phyloP scores from a whole-genome alignment of 2,113 vertebrate genomes.

The Hippoglossus stenolepis region DNA sequence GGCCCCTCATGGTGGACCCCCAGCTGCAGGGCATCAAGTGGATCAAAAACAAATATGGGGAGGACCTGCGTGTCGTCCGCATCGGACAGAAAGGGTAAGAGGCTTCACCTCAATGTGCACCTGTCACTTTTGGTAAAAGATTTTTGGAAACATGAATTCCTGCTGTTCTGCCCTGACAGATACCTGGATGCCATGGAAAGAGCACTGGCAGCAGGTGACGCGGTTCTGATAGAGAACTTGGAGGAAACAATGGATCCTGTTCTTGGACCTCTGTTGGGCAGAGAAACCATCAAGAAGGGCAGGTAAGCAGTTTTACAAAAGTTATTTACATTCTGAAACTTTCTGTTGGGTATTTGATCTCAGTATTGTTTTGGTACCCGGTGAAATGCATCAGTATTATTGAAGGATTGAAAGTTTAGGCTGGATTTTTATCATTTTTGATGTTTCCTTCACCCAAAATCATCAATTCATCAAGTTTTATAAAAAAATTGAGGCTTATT shows the following conservation, averaged over 20 bases:
- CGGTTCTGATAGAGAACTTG: slow-evolving; percentile 93
- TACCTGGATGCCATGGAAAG: slow-evolving; percentile 90
- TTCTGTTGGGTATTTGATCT: background rate
- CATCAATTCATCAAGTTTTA: too few species aligned
- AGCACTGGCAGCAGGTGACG: slow-evolving; percentile 87
- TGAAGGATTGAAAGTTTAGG: too few species aligned
- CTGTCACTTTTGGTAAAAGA: background rate
- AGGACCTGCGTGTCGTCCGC: slow-evolving; percentile 83
- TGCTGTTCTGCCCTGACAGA: slow-evolving; percentile 70
- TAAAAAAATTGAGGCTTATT: too few species aligned
- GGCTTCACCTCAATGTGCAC: background rate
- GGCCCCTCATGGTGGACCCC: slow-evolving; percentile 96
- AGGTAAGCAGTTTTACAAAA: slow-evolving; percentile 80
- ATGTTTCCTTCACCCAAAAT: too few species aligned
- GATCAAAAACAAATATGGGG: slow-evolving; percentile 88
- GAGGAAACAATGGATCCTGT: slow-evolving; percentile 93
- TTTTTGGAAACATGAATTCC: background rate
- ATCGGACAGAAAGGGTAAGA: slow-evolving; percentile 89
- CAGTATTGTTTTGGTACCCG: too few species aligned
- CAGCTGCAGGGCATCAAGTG: slow-evolving; percentile 95
- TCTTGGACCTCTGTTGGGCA: slow-evolving; percentile 90
- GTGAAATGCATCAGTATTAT: too few species aligned
- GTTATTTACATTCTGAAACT: background rate
- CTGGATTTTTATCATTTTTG: too few species aligned
- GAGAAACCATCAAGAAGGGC: slow-evolving; percentile 95